A percentile compares a stretch with the other conserved stretches of the same genome.
Evolutionary conservation across 2,888 invertebrate genomes (phyloP).

Genomic region (Tinea pellionella): DNA sequence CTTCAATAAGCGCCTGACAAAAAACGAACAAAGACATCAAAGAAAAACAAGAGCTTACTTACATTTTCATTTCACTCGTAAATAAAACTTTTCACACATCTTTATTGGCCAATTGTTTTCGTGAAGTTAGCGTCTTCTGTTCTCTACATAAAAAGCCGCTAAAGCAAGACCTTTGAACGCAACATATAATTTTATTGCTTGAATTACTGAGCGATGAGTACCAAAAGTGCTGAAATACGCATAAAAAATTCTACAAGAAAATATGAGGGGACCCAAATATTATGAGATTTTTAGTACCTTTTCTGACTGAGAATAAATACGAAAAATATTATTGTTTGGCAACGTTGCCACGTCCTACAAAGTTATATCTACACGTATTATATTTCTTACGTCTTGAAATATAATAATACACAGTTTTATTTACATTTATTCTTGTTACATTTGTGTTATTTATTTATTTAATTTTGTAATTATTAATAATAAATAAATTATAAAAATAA

Average conservation of each 20-base stretch:
- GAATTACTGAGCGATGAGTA: neutral
- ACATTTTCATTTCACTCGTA: neutral
- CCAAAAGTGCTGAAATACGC: neutral
- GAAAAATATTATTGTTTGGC: neutral
- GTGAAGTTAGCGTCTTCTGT: neutral
- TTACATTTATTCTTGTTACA: too few relatives aligned
- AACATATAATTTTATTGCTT: conserved; percentile 1
- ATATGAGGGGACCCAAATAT: neutral
- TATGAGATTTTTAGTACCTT: neutral
- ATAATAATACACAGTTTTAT: too few relatives aligned
- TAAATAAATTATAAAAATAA: too few relatives aligned
- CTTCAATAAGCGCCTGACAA: neutral
- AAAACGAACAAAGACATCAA: neutral
- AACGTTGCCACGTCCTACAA: neutral
- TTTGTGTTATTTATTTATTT: too few relatives aligned
- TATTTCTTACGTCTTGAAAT: too few relatives aligned
- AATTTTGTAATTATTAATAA: too few relatives aligned
- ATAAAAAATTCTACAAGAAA: neutral
- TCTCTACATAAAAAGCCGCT: neutral
- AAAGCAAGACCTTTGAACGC: neutral
- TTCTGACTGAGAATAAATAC: neutral
- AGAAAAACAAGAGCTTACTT: neutral
- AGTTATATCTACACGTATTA: too few relatives aligned
- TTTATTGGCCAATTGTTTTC: neutral
- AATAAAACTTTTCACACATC: neutral